phyloP scores from a whole-genome alignment of 2,113 vertebrate species.

The Synodontis membranacea region DNA sequence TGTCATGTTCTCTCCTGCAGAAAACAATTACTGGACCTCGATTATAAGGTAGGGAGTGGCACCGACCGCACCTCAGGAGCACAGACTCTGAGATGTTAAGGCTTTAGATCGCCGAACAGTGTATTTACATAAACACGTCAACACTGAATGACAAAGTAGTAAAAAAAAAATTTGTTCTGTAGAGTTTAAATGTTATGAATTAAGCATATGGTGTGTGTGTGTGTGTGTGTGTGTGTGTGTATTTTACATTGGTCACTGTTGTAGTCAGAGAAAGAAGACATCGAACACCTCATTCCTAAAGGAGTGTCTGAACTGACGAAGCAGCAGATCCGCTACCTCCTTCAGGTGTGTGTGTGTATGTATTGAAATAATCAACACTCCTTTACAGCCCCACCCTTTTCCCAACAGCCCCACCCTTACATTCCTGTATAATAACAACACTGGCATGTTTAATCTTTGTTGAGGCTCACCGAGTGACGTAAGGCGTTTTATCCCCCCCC shows the following conservation, averaged over 20 bases:
- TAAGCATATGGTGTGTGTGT: neutral
- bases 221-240: slow-evolving; percentile 5
- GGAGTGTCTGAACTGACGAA: slow-evolving; percentile 93
- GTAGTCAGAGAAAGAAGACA: slow-evolving; percentile 75
- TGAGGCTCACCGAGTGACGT: slow-evolving; percentile 1
- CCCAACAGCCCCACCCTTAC: slow-evolving; percentile 64
- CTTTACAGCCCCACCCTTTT: slow-evolving; percentile 13
- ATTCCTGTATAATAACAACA: slow-evolving; percentile 10
- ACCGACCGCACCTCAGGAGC: neutral
- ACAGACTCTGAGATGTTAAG: neutral
- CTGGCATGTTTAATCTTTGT: slow-evolving; percentile 9
- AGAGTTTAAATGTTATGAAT: neutral
- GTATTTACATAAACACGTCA: neutral
- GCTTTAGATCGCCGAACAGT: neutral
- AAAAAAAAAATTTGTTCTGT: no score
- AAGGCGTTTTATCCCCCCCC: slow-evolving; percentile 40
- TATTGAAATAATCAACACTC: neutral
- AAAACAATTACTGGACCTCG: slow-evolving; percentile 67
- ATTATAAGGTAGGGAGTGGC: slow-evolving; percentile 69
- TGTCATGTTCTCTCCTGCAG: slow-evolving; percentile 64
- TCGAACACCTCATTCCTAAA: slow-evolving; percentile 89
- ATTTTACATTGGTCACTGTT: neutral
- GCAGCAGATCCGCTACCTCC: slow-evolving; percentile 95
- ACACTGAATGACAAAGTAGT: neutral
- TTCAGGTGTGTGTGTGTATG: slow-evolving; percentile 84